phyloP scores from a whole-genome alignment of 2,888 invertebrate species.

The Spodoptera exigua region DNA sequence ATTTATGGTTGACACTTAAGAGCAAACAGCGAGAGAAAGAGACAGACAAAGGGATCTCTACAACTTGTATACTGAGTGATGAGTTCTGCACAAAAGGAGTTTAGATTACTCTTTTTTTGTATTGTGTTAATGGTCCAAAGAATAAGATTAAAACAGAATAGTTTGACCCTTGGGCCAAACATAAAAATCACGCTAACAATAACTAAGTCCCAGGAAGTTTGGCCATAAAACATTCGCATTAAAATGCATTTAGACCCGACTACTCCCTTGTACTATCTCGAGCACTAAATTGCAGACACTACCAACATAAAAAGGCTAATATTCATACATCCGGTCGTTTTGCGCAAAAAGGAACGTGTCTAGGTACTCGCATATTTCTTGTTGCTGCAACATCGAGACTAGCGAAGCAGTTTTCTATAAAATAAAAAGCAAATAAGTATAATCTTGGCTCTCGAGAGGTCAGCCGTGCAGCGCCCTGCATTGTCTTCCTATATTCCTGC shows the following conservation, averaged over 20 bases:
- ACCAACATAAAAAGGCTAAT: conserved; percentile 53
- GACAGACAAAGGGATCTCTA: not conserved
- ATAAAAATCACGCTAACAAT: too few relatives aligned
- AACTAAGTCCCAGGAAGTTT: too few relatives aligned
- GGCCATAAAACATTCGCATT: too few relatives aligned
- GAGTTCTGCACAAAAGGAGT: too few relatives aligned
- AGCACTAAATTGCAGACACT: conserved; percentile 35
- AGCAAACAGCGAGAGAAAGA: conserved; percentile 16
- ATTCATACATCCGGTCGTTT: conserved; percentile 77
- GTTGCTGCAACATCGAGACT: conserved; percentile 72
- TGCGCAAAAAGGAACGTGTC: conserved; percentile 70
- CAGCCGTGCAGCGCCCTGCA: conserved; percentile 77
- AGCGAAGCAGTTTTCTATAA: conserved; percentile 73
- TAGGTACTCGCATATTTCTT: conserved; percentile 64
- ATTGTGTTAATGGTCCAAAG: too few relatives aligned
- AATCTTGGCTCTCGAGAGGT: conserved; percentile 72
- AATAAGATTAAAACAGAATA: too few relatives aligned
- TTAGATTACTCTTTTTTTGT: too few relatives aligned
- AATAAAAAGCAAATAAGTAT: conserved; percentile 80
- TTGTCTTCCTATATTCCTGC: conserved; percentile 73
- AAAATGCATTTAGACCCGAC: not conserved
- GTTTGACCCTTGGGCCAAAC: too few relatives aligned
- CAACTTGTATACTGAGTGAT: too few relatives aligned
- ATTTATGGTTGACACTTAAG: conserved; percentile 35
- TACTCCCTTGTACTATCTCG: not conserved